Base-by-base conservation (phyloP, 37 sponge, comb jelly and placozoan genomes). In the Chondrilla cf. caribensis region DNA sequence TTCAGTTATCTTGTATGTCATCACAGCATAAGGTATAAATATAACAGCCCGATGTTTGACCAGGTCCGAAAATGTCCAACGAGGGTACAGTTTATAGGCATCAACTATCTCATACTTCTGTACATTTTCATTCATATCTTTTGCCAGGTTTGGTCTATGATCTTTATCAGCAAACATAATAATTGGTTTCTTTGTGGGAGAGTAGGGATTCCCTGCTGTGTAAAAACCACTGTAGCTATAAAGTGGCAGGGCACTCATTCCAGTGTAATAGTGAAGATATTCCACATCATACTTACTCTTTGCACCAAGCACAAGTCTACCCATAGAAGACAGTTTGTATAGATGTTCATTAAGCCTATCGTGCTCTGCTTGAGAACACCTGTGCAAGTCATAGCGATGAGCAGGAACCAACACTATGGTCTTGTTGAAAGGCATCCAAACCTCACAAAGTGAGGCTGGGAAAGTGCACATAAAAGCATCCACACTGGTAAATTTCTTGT, bases 381-480 rank as follows among this genome's bases (percentile, higher is more conserved):
- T 59, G 0, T 68, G 80, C 58, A 85, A 15, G 68, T 85, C 79
- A 80, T 85, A 85, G 6, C 85, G 66, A 70, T 85, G 85, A 22
- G 85, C 79, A 26, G 85, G 85, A 8, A 32, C 28, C 9, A 79
- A 79, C n/a, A 79, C 41, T 3, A 85, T 28, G n/a, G 85, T 42
- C 38, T 85, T 85, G 70, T 85, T 85, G 66, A 85, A 85, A 0
- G 85, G 85, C 85, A 85, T 85, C 85, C 85, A 85, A 68, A 85
- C 0, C 58, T 85, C 80, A 51, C 85, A 85, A 68, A 70, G 54
- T 0, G 80, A 28, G 17, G 85, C 54, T 28, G 85, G 85, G 67
- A 70, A 85, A 9, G 28, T 5, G 41, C 85, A 85, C 38, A 85
- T 64, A 32, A 85, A 85, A 28, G 80, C 85, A 77, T 79, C 80